Evolutionary conservation across 2,888 invertebrate genomes (phyloP).

Genomic region (Agrotis clavis): DNA sequence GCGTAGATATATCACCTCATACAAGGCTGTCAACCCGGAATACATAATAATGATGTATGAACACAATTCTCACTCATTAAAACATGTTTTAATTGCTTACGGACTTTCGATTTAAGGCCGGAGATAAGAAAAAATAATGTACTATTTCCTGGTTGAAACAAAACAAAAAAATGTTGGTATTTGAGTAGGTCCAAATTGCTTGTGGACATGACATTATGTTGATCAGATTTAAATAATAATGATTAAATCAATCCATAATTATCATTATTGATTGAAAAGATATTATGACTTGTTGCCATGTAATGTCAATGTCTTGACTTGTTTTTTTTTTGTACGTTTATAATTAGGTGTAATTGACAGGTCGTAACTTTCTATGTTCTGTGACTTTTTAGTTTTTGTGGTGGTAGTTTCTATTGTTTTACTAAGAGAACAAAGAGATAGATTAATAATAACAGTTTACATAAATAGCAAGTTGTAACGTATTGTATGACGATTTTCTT

Average conservation of each 20-base stretch:
- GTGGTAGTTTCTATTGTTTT: not conserved
- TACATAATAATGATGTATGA: slow-evolving; percentile 49
- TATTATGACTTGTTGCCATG: slow-evolving; percentile 21
- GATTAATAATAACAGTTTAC: not conserved
- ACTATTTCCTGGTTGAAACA: slow-evolving; percentile 64
- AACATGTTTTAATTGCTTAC: slow-evolving; percentile 66
- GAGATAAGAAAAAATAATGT: slow-evolving; percentile 59
- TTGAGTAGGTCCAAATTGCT: slow-evolving; percentile 39
- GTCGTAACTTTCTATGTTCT: slow-evolving; percentile 17
- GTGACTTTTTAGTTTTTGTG: not conserved
- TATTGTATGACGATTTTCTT: too few species aligned
- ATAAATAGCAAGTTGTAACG: not conserved
- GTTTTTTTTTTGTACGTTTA: not conserved
- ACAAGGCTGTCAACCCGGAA: slow-evolving; percentile 61
- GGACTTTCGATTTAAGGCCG: slow-evolving; percentile 66
- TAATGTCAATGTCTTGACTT: slow-evolving; percentile 22
- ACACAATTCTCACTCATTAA: slow-evolving; percentile 59
- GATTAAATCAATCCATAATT: slow-evolving; percentile 40
- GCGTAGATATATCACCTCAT: slow-evolving; percentile 3
- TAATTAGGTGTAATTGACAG: not conserved
- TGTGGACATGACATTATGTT: slow-evolving; percentile 32
- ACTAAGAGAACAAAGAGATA: not conserved
- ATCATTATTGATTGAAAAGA: slow-evolving; percentile 41
- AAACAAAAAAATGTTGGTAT: slow-evolving; percentile 49
- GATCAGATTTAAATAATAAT: slow-evolving; percentile 49